Conservation (phyloP, 2,113 vertebrate genomes). For the Pterocles gutturalis region DNA sequence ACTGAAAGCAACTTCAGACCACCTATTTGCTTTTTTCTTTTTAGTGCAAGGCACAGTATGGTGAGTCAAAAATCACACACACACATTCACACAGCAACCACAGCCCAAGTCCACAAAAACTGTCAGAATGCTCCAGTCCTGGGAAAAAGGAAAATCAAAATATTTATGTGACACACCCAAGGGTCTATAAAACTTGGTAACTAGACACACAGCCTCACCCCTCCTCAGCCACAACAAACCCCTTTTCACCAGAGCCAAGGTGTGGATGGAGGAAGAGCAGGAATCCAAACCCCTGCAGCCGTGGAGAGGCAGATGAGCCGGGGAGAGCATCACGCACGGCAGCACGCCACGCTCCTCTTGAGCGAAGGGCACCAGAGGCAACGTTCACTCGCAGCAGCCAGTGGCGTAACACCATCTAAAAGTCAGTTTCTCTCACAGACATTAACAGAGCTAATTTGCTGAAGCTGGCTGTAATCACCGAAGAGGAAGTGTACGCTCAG, state of each 20-base stretch:
- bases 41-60: background rate
- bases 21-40: background rate
- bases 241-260: background rate
- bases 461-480: background rate
- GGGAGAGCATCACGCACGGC: rapidly evolving
- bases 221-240: background rate
- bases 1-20: background rate
- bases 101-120: background rate
- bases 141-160: background rate
- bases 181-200: background rate
- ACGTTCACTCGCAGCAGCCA: background rate
- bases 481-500: background rate
- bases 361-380: background rate
- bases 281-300: background rate
- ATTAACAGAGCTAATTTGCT: background rate
- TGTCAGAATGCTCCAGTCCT: background rate
- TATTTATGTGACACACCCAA: background rate
- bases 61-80: background rate
- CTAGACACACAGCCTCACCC: background rate
- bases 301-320: rapidly evolving
- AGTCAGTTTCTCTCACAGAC: background rate
- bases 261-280: background rate
- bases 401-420: background rate
- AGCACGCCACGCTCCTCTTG: rapidly evolving
- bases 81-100: background rate